phyloP scores from a whole-genome alignment of 2,797 vertebrate species.

The Cyprinella venusta region DNA sequence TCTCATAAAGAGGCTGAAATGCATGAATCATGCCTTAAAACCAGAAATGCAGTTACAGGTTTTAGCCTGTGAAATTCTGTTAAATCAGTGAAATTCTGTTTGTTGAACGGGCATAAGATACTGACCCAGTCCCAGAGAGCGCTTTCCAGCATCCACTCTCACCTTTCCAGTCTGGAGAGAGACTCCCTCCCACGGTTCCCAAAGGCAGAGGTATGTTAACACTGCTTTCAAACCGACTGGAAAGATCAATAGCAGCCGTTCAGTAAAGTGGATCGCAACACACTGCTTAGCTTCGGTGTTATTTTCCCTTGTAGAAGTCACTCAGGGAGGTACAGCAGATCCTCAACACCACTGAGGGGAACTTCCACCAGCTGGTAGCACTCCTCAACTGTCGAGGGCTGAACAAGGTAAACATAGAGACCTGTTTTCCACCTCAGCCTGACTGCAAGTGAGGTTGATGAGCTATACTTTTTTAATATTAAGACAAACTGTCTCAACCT shows the following conservation, averaged over 20 bases:
- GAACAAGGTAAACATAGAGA: constrained; percentile 83
- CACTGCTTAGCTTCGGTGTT: neutral
- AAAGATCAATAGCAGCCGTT: neutral
- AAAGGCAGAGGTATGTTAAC: constrained; percentile 81
- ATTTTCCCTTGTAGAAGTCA: constrained; percentile 75
- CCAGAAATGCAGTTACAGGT: neutral
- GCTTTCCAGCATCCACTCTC: constrained; percentile 88
- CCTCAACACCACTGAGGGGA: constrained; percentile 88
- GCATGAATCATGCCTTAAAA: neutral
- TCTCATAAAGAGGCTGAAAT: neutral
- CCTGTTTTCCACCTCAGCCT: constrained; percentile 7
- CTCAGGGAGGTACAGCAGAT: constrained; percentile 89
- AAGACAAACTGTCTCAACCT: neutral
- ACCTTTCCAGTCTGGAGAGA: constrained; percentile 87
- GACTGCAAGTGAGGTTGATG: neutral
- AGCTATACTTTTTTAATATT: constrained; percentile 4
- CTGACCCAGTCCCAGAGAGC: constrained; percentile 91
- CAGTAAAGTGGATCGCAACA: neutral
- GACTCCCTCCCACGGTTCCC: constrained; percentile 87
- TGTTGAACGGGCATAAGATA: constrained; percentile 69
- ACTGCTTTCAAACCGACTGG: neutral
- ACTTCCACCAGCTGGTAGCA: constrained; percentile 91
- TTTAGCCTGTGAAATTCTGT: constrained; percentile 11
- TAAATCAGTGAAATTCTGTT: constrained; percentile 31
- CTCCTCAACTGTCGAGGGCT: constrained; percentile 89